phyloP scores from a whole-genome alignment of 2,888 invertebrate genomes.

The Himalopsyche kuldschensis region DNA sequence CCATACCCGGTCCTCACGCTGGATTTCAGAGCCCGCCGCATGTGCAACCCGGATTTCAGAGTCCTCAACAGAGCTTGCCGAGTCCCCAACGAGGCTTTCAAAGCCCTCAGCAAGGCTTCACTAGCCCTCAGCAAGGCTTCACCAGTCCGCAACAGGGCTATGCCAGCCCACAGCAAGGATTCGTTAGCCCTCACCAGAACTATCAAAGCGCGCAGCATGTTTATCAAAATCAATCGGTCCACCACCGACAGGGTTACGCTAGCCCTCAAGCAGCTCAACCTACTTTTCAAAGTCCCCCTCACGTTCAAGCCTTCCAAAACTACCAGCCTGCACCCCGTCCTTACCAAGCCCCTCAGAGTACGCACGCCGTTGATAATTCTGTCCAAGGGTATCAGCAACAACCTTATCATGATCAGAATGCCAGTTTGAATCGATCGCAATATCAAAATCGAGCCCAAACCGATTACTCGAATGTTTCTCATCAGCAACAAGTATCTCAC shows the following conservation, averaged over 20 bases:
- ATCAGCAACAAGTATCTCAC: slow-evolving; percentile 10
- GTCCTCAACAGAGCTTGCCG: slow-evolving; percentile 49
- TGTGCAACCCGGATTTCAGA: slow-evolving; percentile 48
- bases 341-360: neutral
- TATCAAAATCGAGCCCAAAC: slow-evolving; percentile 38
- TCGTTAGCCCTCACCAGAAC: slow-evolving; percentile 26
- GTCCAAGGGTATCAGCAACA: slow-evolving; percentile 27
- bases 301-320: slow-evolving; percentile 44
- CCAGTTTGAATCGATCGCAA: slow-evolving; percentile 30
- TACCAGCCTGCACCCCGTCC: slow-evolving; percentile 49
- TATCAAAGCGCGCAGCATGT: slow-evolving; percentile 28
- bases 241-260: neutral
- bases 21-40: slow-evolving; percentile 31
- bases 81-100: slow-evolving; percentile 52
- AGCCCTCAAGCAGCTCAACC: slow-evolving; percentile 20
- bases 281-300: slow-evolving; percentile 53
- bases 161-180: slow-evolving; percentile 29
- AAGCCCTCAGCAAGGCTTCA: slow-evolving; percentile 49
- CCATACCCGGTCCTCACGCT: neutral
- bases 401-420: slow-evolving; percentile 32
- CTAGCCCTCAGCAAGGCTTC: slow-evolving; percentile 34
- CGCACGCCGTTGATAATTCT: neutral
- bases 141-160: slow-evolving; percentile 32
- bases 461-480: slow-evolving; percentile 39
- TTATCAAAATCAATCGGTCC: slow-evolving; percentile 9